A percentile compares a stretch with the other conserved stretches of the same genome.
Evolutionary conservation across 2,797 vertebrate genomes (phyloP).

Genomic region (Bradypodion ventrale): DNA sequence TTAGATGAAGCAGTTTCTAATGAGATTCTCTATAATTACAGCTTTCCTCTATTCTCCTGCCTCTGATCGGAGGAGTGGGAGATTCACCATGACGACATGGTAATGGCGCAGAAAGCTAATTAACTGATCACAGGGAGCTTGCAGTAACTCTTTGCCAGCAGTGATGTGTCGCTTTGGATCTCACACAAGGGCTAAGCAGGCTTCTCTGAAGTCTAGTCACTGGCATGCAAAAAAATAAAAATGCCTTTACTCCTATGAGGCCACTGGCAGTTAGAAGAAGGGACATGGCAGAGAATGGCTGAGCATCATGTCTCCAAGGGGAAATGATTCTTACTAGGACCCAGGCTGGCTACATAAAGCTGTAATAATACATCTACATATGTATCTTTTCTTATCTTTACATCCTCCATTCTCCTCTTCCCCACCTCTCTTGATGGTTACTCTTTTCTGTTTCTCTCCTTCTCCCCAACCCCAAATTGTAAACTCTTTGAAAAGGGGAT

Average conservation of each 20-base stretch:
- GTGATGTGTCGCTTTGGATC: constrained; percentile 49
- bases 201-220: constrained; percentile 26
- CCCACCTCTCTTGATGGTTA: not conserved
- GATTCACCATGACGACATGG: constrained; percentile 80
- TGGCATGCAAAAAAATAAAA: constrained; percentile 7
- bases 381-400: not conserved
- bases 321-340: not conserved
- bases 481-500: not conserved
- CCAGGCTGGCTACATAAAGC: not conserved
- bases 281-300: not conserved
- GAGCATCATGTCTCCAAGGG: not conserved
- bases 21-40: constrained; percentile 89
- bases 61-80: constrained; percentile 73
- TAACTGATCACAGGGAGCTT: constrained; percentile 70
- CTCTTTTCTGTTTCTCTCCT: not conserved
- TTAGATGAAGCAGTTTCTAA: constrained; percentile 82
- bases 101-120: constrained; percentile 76
- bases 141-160: constrained; percentile 68
- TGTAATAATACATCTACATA: not conserved
- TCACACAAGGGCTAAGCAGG: constrained; percentile 45
- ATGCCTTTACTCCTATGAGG: not conserved
- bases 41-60: constrained; percentile 76
- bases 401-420: not conserved
- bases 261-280: not conserved
- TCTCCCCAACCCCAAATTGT: not conserved